Evolutionary conservation across 1,140 invertebrate species (phyloP).

Genomic region (Pararge aegeria): DNA sequence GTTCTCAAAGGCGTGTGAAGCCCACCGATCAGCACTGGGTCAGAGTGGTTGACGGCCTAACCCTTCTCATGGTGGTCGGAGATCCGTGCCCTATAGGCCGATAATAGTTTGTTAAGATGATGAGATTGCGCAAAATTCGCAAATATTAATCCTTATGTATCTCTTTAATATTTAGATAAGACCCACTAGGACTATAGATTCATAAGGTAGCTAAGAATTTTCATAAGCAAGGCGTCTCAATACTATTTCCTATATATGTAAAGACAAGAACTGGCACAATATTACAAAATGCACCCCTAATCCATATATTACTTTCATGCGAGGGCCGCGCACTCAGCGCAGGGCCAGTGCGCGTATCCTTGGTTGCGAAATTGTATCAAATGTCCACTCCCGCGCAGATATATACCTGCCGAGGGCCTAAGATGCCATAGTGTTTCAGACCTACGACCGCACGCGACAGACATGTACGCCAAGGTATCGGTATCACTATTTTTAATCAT

Average conservation of each 20-base stretch:
- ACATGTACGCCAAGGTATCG: slow-evolving; percentile 71
- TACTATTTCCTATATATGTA: slow-evolving; percentile 24
- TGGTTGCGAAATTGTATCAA: slow-evolving; percentile 72
- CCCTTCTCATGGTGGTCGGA: no score
- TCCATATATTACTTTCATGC: slow-evolving; percentile 43
- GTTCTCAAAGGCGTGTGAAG: no score
- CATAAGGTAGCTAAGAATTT: no score
- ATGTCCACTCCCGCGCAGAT: slow-evolving; percentile 41
- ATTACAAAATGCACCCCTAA: slow-evolving; percentile 41
- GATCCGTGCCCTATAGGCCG: no score
- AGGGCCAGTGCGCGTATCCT: slow-evolving; percentile 45
- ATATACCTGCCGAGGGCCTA: slow-evolving; percentile 44
- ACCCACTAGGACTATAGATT: no score
- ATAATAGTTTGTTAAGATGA: no score
- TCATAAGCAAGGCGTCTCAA: background rate
- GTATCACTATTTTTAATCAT: slow-evolving; percentile 6
- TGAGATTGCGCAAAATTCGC: no score
- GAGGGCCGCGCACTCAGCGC: slow-evolving; percentile 32
- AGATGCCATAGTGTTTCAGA: slow-evolving; percentile 50
- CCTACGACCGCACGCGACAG: slow-evolving; percentile 50
- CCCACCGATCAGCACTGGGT: no score
- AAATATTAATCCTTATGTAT: no score
- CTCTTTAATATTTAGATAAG: no score
- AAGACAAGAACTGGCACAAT: slow-evolving; percentile 16
- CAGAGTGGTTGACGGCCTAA: no score